A percentile compares a stretch with the other conserved stretches of the same genome.
phyloP scores from a whole-genome alignment of 2,797 vertebrate species.

The Helostoma temminkii region DNA sequence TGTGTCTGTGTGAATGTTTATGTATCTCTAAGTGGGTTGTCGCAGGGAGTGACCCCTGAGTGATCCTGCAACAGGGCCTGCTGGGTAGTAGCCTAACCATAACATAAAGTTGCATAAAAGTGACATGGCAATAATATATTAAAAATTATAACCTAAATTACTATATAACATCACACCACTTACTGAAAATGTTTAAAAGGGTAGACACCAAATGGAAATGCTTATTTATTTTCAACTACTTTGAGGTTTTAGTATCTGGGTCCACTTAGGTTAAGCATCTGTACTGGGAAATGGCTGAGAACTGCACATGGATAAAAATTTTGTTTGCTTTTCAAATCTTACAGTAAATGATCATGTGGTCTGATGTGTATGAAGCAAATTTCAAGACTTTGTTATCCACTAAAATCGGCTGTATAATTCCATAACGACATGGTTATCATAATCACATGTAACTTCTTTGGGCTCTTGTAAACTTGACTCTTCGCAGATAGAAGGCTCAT shows the following conservation, averaged over 20 bases:
- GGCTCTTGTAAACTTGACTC: constrained; percentile 25
- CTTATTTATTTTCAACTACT: background rate
- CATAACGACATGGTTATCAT: constrained; percentile 23
- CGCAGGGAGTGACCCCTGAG: constrained; percentile 88
- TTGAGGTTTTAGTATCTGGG: background rate
- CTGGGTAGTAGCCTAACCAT: constrained; percentile 79
- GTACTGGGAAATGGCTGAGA: background rate
- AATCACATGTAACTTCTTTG: constrained; percentile 25
- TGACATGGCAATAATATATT: too few relatives aligned
- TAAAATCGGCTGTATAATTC: constrained; percentile 34
- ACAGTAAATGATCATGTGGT: background rate
- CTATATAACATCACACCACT: background rate
- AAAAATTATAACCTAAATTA: background rate
- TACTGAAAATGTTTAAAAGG: background rate
- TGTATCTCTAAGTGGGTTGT: constrained; percentile 71
- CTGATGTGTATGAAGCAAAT: constrained; percentile 23
- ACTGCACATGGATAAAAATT: background rate
- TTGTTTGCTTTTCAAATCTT: constrained; percentile 2
- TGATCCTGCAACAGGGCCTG: constrained; percentile 86
- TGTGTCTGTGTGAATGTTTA: constrained; percentile 22
- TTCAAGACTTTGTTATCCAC: constrained; percentile 21
- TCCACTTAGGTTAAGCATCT: background rate
- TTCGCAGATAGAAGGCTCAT: constrained; percentile 36
- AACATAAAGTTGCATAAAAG: constrained; percentile 51
- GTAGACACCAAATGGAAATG: constrained; percentile 5